Evolutionary conservation across 2,113 vertebrate genomes (phyloP).

Genomic region (Paramisgurnus dabryanus): DNA sequence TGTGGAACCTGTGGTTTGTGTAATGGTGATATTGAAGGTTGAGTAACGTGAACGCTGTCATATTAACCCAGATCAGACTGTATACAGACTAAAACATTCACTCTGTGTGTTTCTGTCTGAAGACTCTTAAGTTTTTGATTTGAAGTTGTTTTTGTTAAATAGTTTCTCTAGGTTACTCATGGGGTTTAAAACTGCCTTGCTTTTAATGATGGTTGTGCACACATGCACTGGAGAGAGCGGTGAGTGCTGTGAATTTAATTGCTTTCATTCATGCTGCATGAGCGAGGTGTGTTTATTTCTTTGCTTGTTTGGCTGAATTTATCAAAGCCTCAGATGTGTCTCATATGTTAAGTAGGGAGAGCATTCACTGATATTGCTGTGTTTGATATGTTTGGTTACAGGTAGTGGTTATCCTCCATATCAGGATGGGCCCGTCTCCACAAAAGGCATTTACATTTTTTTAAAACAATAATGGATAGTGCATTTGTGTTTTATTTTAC

Average conservation of each 20-base stretch:
- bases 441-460: too few relatives aligned
- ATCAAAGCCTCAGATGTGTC: not conserved
- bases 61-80: too few relatives aligned
- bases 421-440: too few relatives aligned
- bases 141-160: too few relatives aligned
- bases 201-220: not conserved
- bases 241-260: not conserved
- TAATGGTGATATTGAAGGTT: too few relatives aligned
- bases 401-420: not conserved
- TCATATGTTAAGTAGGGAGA: not conserved
- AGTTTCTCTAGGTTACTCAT: not conserved
- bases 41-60: too few relatives aligned
- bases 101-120: not conserved
- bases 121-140: not conserved
- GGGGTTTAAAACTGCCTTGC: not conserved
- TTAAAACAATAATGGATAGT: too few relatives aligned
- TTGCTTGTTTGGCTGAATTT: too few relatives aligned
- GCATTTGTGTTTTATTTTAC: too few relatives aligned
- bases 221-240: not conserved
- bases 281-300: too few relatives aligned
- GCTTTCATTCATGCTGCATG: too few relatives aligned
- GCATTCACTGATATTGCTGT: not conserved
- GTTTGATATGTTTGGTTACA: not conserved
- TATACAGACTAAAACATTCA: too few relatives aligned
- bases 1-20: not conserved